Percentiles rank a stretch among this genome's conserved stretches.
Conservation (phyloP, 2,113 vertebrate genomes). For the Tetrax tetrax region DNA sequence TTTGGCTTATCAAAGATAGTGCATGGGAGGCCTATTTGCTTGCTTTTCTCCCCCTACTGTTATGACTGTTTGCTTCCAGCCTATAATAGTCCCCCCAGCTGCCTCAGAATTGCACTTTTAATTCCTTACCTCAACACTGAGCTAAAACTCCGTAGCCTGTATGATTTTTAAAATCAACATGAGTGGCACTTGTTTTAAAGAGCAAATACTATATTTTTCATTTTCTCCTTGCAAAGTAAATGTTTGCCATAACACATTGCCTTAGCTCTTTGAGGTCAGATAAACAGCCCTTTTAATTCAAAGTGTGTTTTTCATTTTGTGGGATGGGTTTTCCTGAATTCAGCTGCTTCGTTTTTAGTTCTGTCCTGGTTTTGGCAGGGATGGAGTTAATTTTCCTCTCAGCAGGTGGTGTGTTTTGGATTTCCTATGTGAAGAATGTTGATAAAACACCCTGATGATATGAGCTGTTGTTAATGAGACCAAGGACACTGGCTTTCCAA, state of each 20-base stretch:
- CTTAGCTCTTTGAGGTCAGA: not conserved
- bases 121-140: not conserved
- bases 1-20: not conserved
- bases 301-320: not conserved
- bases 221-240: slow-evolving; percentile 5
- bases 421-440: too few species aligned
- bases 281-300: not conserved
- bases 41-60: not conserved
- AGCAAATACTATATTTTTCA: not conserved
- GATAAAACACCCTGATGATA: too few species aligned
- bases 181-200: not conserved
- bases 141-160: not conserved
- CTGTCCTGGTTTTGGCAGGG: too few species aligned
- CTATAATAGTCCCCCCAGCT: not conserved
- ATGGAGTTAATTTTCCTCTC: too few species aligned
- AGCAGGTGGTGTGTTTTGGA: too few species aligned
- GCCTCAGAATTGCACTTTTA: not conserved
- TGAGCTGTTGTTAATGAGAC: too few species aligned
- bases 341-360: not conserved
- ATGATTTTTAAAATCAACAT: not conserved
- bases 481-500: too few species aligned
- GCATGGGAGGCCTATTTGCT: not conserved
- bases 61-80: not conserved
- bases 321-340: not conserved
- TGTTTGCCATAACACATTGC: not conserved